These are phyloP conservation scores for Coptotermes formosanus DNA, from an alignment of 1,140 invertebrate species.

Conservation along the genomic window DNA sequence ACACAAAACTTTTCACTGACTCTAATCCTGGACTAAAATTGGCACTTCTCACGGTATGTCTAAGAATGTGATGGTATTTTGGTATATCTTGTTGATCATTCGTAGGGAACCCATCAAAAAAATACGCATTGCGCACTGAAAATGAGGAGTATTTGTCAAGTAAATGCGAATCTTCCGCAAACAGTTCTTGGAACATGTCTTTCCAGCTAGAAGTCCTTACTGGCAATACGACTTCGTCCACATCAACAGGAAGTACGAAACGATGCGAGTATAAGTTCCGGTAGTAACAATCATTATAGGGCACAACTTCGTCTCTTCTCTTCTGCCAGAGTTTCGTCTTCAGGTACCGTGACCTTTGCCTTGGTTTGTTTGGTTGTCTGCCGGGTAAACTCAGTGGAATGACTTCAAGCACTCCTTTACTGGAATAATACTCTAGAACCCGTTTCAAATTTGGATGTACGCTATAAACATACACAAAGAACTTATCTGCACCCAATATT, in stretches of 20 bases:
- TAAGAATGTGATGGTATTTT: slow-evolving; percentile 40
- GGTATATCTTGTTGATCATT: slow-evolving; percentile 34
- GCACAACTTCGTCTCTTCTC: slow-evolving; percentile 65
- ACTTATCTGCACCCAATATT: slow-evolving; percentile 62
- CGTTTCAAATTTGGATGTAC: slow-evolving; percentile 54
- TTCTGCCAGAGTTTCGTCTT: slow-evolving; percentile 64
- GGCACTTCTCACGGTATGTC: slow-evolving; percentile 49
- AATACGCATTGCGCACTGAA: slow-evolving; percentile 64
- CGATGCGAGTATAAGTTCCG: slow-evolving; percentile 61
- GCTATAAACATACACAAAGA: slow-evolving; percentile 63
- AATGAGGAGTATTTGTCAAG: slow-evolving; percentile 58
- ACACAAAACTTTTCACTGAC: slow-evolving; percentile 70
- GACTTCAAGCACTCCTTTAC: slow-evolving; percentile 52
- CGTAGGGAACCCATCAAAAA: slow-evolving; percentile 50
- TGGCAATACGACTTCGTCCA: slow-evolving; percentile 70
- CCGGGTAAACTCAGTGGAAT: slow-evolving; percentile 56
- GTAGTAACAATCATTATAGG: slow-evolving; percentile 75
- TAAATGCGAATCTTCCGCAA: slow-evolving; percentile 43
- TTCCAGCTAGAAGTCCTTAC: slow-evolving; percentile 56
- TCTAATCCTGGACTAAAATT: slow-evolving; percentile 60
- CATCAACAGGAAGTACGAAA: slow-evolving; percentile 66
- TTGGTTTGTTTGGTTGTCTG: slow-evolving; percentile 47
- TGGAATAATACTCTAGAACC: slow-evolving; percentile 57
- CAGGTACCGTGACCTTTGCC: slow-evolving; percentile 44
- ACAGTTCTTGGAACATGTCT: slow-evolving; percentile 48